Base-by-base conservation (phyloP, 2,888 invertebrate genomes). In the Chrysotoxum bicinctum region DNA sequence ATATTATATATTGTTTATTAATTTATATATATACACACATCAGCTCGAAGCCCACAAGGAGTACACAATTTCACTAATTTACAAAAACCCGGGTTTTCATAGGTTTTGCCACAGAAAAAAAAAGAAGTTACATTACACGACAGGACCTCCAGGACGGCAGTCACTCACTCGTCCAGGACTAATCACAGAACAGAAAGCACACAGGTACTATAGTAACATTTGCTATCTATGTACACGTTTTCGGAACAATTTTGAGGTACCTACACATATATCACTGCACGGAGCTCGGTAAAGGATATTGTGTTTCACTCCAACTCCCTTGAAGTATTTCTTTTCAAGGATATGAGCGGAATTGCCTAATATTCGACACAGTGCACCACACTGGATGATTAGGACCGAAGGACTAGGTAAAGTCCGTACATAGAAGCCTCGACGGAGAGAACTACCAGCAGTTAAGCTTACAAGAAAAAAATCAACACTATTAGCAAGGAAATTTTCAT, bases 321-420 rank as follows among this genome's bases (percentile, higher is more conserved):
- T 66, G 23, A 50, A 45, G 19, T 45, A 30, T 5, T 23, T 26
- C 6, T 69, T 52, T 52, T 50, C 68, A 68, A 48, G 58, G 62
- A 64, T 52, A 54, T 43, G 30, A 50, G 52, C 74, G 37, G 66
- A 62, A 16, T 60, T 70, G 70, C 64, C 66, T 58, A 70, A 77
- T 77, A 68, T 66, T 72, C 50, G 60, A 88, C 87, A 89, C 87
- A 89, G 89, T 89, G 88, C 88, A 89, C 88, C 89, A 88, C 89
- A 89, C 89, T 88, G 91, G 90, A 90, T 90, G 91, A 91, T 91
- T 89, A 90, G 90, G 89, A 90, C 90, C 90, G 90, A 90, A 90
- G 89, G 89, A 91, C 91, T 91, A 91, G 89, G 75, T 72, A 72
- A 26, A 52, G 37, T 26, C 14, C 56, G 84, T 85, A 85, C 76